Base-by-base conservation (phyloP, 2,797 vertebrate genomes). In the Urophycis tenuis region DNA sequence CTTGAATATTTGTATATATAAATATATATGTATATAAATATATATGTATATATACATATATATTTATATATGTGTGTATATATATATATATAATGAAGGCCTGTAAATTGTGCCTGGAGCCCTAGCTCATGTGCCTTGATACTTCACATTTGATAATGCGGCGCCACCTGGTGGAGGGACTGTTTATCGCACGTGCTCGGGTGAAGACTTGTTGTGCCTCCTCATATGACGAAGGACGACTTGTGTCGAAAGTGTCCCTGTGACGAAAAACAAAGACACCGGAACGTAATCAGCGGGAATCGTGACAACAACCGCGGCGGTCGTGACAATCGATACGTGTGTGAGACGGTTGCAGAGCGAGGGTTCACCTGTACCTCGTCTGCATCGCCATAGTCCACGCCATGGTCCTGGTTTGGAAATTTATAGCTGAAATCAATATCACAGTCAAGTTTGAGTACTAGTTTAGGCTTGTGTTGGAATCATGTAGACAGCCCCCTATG, bases 211-310 rank as follows among this genome's bases (percentile, higher is more conserved):
- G 22, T n/a, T 60, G 53, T n/a, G 53, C n/a, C 53, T 0, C 53
- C 53, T 96, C 95, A 99, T 86, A 99, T 98, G 87, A 99, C 92
- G 70, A 99, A 99, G 0, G 98, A 99, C 8, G 97, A 99, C 90
- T 99, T 99, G 93, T 99, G 97, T 84, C 97, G 95, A 89, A 99
- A 99, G 90, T 98, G 95, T 0, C 97, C 98, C 98, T 99, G 91
- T 88, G 85, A 2, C 29, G 88, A 86, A 76, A 75, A 3, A 79
- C 25, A 79, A 34, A 33, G 1, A 73, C 7, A 31, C 31, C 64
- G 36, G 80, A 0, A 29, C 32, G 67, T 32, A 12, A 70, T 70
- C 9, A 70, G 11, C 67, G 32, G 15, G 25, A n/a, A 60, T 60
- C n/a, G 1, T 25, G 25, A 60, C 11, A n/a, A 25, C n/a, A 4